Conservation (phyloP, 2,113 vertebrate species). For the Ameiurus melas region DNA sequence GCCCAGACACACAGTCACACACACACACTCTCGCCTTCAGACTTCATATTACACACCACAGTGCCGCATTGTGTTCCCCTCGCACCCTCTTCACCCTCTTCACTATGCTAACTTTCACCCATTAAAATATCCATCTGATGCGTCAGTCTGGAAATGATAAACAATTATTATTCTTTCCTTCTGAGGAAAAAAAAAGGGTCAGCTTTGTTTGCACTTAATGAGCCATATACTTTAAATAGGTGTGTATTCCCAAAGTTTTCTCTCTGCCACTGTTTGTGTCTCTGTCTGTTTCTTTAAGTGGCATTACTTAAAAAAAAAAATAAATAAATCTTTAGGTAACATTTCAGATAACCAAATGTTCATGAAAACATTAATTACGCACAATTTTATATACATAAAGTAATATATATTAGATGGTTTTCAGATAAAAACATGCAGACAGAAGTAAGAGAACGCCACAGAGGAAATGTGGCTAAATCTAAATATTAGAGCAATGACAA, state of each 20-base stretch:
- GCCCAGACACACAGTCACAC: conserved; percentile 18
- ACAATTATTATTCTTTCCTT: background rate
- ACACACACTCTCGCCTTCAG: conserved; percentile 3
- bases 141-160: too few species aligned
- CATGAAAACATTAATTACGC: background rate
- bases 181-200: background rate
- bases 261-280: background rate
- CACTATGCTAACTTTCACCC: conserved; percentile 13
- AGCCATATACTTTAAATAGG: background rate
- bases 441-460: too few species aligned
- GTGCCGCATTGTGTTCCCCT: conserved; percentile 16
- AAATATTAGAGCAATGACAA: background rate
- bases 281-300: background rate
- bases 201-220: background rate
- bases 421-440: too few species aligned
- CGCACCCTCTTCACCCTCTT: background rate
- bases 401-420: background rate
- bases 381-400: background rate
- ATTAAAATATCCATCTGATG: background rate
- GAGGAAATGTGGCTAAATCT: background rate
- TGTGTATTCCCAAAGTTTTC: background rate
- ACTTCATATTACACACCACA: conserved; percentile 29
- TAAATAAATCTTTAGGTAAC: background rate
- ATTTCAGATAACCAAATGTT: background rate
- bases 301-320: background rate